Evolutionary conservation across 2,797 vertebrate species (phyloP), one percentile per base, ranked within the genome.

Genomic region (Bovichtus variegatus): DNA sequence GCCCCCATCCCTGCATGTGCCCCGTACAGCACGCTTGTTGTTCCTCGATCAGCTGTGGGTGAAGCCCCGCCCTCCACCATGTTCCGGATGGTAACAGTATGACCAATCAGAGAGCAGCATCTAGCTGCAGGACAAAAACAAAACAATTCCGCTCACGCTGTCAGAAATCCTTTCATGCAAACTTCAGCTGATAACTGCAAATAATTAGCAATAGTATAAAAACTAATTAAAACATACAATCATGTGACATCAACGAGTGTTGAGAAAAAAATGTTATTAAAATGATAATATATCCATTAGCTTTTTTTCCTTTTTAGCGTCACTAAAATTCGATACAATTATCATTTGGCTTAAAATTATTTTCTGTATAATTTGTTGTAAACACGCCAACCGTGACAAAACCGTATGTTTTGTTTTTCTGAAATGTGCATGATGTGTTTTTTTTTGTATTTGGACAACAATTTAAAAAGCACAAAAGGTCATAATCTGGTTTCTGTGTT

Each of bases 1-100:
- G 78, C 71, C 77, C 77, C 80, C 78, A 51, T 43, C 64, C 55
- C 80, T 57, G 51, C 83, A 74, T 83, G 84, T 78, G 78, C 60
- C 73, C 62, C 41, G 36, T 44, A 70, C 89, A 91, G 93, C 94
- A 93, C 72, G 87, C 91, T 93, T 94, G 92, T 94, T 94, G 94
- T 94, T 94, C 94, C 92, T 95, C 94, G 94, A 96, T 96, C 96
- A 96, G 96, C 97, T 95, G 96, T 96, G 94, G 41, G 67, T 57
- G 63, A 93, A 88, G 92, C 84, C 90, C 95, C 96, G 93, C 96
- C 97, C 90, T 89, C 95, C 88, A 86, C 93, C 81, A 64, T 94
- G 95, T 97, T 98, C 97, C 97, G 97, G 97, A 96, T 97, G 96
- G 97, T 98, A 98, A 99, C 97, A 98, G 94, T 89, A 87, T 78